Evolutionary conservation across 2,888 invertebrate species (phyloP).

Genomic region (Drosophila niveifrons): DNA sequence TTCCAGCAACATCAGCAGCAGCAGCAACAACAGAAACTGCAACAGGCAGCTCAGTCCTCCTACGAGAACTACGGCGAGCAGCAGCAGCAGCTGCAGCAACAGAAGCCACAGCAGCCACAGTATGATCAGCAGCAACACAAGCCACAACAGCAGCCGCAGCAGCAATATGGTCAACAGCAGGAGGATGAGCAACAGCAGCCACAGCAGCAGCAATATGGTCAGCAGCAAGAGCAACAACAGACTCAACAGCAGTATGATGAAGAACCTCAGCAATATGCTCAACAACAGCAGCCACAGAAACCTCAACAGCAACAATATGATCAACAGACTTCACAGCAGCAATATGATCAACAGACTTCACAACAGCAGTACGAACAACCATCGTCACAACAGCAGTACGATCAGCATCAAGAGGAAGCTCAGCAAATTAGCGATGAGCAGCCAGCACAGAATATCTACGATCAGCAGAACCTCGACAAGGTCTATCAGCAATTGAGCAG

Average conservation of each 20-base stretch:
- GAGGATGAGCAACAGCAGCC: slow-evolving; percentile 58
- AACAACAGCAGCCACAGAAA: slow-evolving; percentile 59
- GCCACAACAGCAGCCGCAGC: slow-evolving; percentile 61
- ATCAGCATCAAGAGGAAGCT: background rate
- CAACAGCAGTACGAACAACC: slow-evolving; percentile 54
- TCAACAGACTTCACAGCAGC: slow-evolving; percentile 56
- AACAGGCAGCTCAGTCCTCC: slow-evolving; percentile 63
- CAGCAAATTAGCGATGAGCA: slow-evolving; percentile 57
- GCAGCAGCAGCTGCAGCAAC: slow-evolving; percentile 54
- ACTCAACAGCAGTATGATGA: slow-evolving; percentile 43
- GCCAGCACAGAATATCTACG: slow-evolving; percentile 53
- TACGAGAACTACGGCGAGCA: slow-evolving; percentile 71
- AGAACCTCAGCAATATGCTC: slow-evolving; percentile 36
- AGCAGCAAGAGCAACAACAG: slow-evolving; percentile 53
- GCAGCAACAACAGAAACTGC: slow-evolving; percentile 56
- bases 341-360: slow-evolving; percentile 52
- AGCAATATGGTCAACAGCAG: slow-evolving; percentile 45
- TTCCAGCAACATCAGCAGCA: slow-evolving; percentile 76
- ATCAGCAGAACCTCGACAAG: slow-evolving; percentile 74
- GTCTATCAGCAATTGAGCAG: slow-evolving; percentile 77
- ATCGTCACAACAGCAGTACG: slow-evolving; percentile 54
- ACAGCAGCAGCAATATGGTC: slow-evolving; percentile 37
- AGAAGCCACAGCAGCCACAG: slow-evolving; percentile 53
- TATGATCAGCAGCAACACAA: slow-evolving; percentile 39
- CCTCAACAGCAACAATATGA: slow-evolving; percentile 54